These are phyloP conservation scores for Neodiprion fabricii DNA, from an alignment of 1,140 invertebrate genomes.

Conservation along the genomic window DNA sequence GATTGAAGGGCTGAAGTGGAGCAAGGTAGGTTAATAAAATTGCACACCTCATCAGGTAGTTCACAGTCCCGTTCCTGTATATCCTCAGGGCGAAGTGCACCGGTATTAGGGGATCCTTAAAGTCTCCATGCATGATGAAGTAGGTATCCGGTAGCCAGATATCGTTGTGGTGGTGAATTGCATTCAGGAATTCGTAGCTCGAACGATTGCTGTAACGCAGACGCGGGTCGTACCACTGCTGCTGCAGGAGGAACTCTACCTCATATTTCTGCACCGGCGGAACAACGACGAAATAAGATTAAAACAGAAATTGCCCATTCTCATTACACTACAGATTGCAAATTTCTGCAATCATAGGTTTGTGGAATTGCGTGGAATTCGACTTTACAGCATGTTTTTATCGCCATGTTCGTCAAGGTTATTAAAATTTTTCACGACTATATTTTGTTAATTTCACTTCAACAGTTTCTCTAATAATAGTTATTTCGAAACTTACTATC, in stretches of 20 bases:
- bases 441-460: no score
- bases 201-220: slow-evolving; percentile 85
- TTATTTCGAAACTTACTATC: no score
- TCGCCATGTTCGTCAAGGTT: no score
- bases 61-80: slow-evolving; percentile 89
- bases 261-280: slow-evolving; percentile 84
- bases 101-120: slow-evolving; percentile 89
- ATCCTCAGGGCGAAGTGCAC: slow-evolving; percentile 90
- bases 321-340: not conserved
- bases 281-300: slow-evolving; percentile 19
- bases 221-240: slow-evolving; percentile 90
- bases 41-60: slow-evolving; percentile 86
- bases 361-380: no score
- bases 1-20: no score
- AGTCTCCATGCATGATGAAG: slow-evolving; percentile 95
- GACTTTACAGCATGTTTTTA: no score
- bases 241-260: slow-evolving; percentile 89
- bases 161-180: slow-evolving; percentile 87
- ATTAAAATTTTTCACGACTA: no score
- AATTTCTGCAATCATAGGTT: no score
- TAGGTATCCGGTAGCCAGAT: slow-evolving; percentile 94
- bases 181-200: slow-evolving; percentile 86
- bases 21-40: no score
- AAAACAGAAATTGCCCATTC: slow-evolving; percentile 14
- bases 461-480: no score